Evolutionary conservation across 2,797 vertebrate species (phyloP).

Genomic region (Philypnodon macrostomus): DNA sequence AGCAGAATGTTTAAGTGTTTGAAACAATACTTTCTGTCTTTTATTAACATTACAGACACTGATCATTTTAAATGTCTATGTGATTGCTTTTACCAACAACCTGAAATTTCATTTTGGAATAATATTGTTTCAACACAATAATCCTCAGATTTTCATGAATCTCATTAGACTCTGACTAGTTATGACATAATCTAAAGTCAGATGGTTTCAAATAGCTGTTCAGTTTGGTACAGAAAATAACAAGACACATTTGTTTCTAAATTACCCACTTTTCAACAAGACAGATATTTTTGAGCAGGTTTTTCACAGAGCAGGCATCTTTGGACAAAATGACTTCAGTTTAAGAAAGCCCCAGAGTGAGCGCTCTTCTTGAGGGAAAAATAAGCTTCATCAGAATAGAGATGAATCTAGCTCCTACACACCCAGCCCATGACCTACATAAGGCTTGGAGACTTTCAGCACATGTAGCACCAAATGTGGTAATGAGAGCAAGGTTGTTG

Average conservation of each 20-base stretch:
- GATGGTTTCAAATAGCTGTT: conserved; percentile 8
- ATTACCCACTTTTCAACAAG: conserved; percentile 15
- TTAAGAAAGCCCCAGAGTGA: conserved; percentile 51
- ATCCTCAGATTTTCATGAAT: background rate
- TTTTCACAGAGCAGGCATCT: conserved; percentile 30
- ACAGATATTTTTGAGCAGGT: conserved; percentile 33
- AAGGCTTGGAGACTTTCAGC: conserved; percentile 45
- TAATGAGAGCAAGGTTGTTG: conserved; percentile 36
- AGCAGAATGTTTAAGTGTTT: background rate
- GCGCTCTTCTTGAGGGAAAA: conserved; percentile 56
- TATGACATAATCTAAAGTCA: conserved; percentile 5
- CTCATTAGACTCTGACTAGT: background rate
- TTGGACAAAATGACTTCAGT: conserved; percentile 51
- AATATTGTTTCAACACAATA: background rate
- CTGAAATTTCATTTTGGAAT: too few relatives aligned
- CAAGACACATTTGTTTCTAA: conserved; percentile 10
- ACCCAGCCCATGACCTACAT: conserved; percentile 72
- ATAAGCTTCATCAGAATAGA: conserved; percentile 56
- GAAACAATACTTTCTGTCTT: too few relatives aligned
- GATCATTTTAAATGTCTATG: too few relatives aligned
- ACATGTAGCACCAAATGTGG: conserved; percentile 35
- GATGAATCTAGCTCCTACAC: conserved; percentile 69
- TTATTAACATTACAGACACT: background rate
- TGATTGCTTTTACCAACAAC: too few relatives aligned
- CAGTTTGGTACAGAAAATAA: conserved; percentile 5